Conservation (phyloP, 2,797 vertebrate species). For the Lepus townsendii region DNA sequence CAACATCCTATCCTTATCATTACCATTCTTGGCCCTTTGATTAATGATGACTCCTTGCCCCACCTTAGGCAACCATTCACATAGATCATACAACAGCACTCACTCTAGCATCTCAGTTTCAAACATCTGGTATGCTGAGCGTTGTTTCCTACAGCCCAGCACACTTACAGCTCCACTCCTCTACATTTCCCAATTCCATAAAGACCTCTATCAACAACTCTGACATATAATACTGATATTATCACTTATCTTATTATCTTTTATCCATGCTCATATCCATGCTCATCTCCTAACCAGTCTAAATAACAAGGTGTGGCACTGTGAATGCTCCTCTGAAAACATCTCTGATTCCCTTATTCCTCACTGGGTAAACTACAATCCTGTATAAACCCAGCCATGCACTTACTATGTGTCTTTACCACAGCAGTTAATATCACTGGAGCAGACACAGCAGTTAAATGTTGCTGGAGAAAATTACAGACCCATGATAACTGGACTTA, state of each 20-base stretch:
- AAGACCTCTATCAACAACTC: neutral
- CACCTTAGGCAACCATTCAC: neutral
- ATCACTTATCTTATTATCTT: neutral
- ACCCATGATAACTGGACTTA: constrained; percentile 7
- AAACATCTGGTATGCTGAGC: neutral
- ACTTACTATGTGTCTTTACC: neutral
- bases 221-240: neutral
- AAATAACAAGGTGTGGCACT: neutral
- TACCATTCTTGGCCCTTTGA: neutral
- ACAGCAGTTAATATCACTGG: neutral
- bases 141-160: neutral
- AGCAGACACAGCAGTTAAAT: neutral
- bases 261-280: neutral
- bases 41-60: neutral
- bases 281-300: neutral
- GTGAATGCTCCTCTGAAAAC: neutral
- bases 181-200: neutral
- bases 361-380: neutral
- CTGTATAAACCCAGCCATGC: neutral
- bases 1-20: neutral
- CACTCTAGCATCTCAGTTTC: neutral
- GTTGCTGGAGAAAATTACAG: constrained; percentile 55
- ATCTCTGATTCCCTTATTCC: neutral
- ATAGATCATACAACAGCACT: neutral
- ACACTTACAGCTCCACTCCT: neutral